A percentile compares a stretch with the other conserved stretches of the same genome.
phyloP scores from a whole-genome alignment of 2,113 vertebrate genomes.

The Phylloscopus trochiloides region DNA sequence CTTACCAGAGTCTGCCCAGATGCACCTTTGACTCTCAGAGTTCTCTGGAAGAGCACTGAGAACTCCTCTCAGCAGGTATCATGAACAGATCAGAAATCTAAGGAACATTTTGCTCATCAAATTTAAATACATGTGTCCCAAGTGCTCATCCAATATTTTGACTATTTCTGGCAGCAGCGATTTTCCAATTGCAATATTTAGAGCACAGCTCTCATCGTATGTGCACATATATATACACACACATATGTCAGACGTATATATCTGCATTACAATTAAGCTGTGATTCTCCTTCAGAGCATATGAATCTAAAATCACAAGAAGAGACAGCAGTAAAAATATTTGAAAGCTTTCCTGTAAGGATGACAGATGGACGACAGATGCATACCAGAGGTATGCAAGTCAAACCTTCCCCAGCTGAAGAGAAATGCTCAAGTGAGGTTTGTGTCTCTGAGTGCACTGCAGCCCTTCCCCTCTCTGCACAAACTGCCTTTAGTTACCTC shows the following conservation, averaged over 20 bases:
- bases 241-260: background rate
- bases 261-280: background rate
- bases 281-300: background rate
- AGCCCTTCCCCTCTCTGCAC: background rate
- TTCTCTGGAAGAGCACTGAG: background rate
- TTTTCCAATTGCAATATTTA: background rate
- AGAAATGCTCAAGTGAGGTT: background rate
- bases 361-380: slow-evolving; percentile 21
- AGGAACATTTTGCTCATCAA: background rate
- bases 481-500: background rate
- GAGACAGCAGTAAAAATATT: background rate
- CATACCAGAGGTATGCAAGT: slow-evolving; percentile 26
- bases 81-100: background rate
- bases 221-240: background rate
- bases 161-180: background rate
- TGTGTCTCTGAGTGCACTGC: background rate
- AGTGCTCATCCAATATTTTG: background rate
- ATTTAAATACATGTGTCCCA: background rate
- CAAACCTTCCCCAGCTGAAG: background rate
- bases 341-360: background rate
- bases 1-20: background rate
- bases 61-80: background rate
- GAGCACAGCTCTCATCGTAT: background rate
- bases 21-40: background rate
- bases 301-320: background rate